phyloP scores from a whole-genome alignment of 2,113 vertebrate genomes.

The Microtus pennsylvanicus region DNA sequence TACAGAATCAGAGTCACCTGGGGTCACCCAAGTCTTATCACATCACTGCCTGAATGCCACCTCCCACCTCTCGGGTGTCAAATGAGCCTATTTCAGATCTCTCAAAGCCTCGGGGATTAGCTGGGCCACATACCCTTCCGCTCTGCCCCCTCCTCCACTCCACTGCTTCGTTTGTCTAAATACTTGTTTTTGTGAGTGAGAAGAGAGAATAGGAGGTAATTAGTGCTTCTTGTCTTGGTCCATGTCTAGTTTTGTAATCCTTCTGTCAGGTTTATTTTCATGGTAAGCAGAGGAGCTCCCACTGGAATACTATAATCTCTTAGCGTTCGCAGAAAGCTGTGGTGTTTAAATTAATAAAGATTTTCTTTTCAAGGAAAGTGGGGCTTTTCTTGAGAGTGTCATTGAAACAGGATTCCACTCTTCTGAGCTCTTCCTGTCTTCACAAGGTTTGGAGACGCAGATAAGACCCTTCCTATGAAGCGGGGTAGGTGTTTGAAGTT shows the following conservation, averaged over 20 bases:
- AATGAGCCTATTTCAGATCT: constrained; percentile 85
- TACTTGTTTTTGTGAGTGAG: constrained; percentile 88
- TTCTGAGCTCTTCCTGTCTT: constrained; percentile 7
- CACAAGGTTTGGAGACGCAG: not conserved
- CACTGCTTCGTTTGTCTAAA: constrained; percentile 88
- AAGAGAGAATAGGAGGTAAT: constrained; percentile 90
- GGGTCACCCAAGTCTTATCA: not conserved
- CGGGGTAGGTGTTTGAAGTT: not conserved
- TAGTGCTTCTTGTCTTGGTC: constrained; percentile 89
- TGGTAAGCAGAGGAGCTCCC: constrained; percentile 88
- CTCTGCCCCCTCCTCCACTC: constrained; percentile 82
- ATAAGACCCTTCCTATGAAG: constrained; percentile 19
- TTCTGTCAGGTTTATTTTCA: constrained; percentile 87
- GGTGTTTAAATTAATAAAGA: constrained; percentile 80
- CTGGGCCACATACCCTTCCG: constrained; percentile 80
- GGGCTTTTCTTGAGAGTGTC: constrained; percentile 62
- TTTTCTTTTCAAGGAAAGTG: constrained; percentile 56
- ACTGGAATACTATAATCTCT: constrained; percentile 88
- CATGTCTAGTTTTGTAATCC: constrained; percentile 91
- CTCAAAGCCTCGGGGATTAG: constrained; percentile 87
- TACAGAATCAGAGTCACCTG: constrained; percentile 33
- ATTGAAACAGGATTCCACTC: constrained; percentile 48
- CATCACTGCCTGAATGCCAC: constrained; percentile 59
- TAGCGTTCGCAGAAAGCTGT: constrained; percentile 76
- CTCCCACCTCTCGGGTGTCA: constrained; percentile 76